Evolutionary conservation across 2,888 invertebrate genomes (phyloP).

Genomic region (Drosophila macrospina): DNA sequence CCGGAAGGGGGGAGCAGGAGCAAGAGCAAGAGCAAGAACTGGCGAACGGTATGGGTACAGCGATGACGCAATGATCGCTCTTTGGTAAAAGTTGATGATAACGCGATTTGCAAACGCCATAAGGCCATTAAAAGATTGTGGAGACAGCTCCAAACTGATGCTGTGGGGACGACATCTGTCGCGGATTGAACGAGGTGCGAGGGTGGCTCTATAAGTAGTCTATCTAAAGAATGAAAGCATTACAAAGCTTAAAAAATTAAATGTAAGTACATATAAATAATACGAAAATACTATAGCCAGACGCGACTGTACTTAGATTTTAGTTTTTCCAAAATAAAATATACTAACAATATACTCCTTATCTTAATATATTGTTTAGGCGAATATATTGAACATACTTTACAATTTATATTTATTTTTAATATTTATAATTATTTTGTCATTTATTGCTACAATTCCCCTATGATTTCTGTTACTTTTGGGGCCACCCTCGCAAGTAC

Average conservation of each 20-base stretch:
- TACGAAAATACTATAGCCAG: too few species aligned
- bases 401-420: not conserved
- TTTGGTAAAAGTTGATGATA: constrained; percentile 49
- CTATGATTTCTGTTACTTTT: not conserved
- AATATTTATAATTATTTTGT: not conserved
- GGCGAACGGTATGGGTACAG: not conserved
- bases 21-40: not conserved
- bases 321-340: too few species aligned
- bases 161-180: constrained; percentile 22
- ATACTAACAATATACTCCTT: too few species aligned
- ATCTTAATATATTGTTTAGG: too few species aligned
- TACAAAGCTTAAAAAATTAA: not conserved
- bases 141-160: constrained; percentile 13
- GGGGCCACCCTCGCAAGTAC: constrained; percentile 1
- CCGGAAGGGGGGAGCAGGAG: not conserved
- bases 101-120: constrained; percentile 48
- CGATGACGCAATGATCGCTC: constrained; percentile 53
- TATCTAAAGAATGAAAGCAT: not conserved
- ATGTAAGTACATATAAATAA: not conserved
- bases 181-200: constrained; percentile 14
- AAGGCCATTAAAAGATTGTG: constrained; percentile 45
- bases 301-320: too few species aligned
- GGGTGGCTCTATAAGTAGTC: not conserved
- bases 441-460: not conserved
- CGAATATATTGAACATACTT: not conserved